These are phyloP conservation scores for Dicranocentrus wangi DNA, from an alignment of 2,888 invertebrate species.

Conservation along the genomic window DNA sequence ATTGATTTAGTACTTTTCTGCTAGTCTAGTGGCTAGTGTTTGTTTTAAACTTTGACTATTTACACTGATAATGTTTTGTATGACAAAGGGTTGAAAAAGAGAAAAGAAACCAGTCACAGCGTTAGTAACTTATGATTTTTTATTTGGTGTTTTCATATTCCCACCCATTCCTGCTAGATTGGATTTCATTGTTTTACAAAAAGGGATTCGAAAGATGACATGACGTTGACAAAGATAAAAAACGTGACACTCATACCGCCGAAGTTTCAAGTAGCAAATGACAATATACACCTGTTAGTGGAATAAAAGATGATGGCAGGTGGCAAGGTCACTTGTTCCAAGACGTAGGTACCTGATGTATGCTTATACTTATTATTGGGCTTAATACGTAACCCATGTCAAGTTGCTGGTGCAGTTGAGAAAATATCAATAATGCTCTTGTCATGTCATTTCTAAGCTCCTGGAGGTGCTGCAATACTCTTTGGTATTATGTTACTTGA, in stretches of 20 bases:
- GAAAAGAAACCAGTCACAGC: no score
- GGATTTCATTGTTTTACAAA: slow-evolving; percentile 1
- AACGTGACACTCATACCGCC: slow-evolving; percentile 34
- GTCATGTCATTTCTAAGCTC: slow-evolving; percentile 21
- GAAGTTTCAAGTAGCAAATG: background rate
- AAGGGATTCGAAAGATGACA: background rate
- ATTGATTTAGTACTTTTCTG: background rate
- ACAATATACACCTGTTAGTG: slow-evolving; percentile 30
- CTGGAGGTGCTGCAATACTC: background rate
- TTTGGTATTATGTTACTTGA: background rate
- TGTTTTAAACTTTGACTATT: no score
- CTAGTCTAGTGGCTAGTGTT: no score
- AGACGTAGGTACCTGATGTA: background rate
- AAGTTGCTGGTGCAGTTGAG: background rate
- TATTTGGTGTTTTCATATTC: no score
- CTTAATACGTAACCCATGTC: no score
- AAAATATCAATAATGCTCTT: slow-evolving; percentile 31
- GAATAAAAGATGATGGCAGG: slow-evolving; percentile 35
- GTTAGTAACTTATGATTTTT: no score
- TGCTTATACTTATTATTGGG: background rate
- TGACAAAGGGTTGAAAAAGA: no score
- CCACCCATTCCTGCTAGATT: background rate
- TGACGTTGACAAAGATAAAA: slow-evolving; percentile 47
- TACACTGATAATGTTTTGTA: no score
- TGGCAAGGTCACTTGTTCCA: slow-evolving; percentile 40